Evolutionary conservation across 2,797 vertebrate genomes (phyloP), one percentile per base, ranked within the genome.

Genomic region (Parauchenoglanis ngamensis): DNA sequence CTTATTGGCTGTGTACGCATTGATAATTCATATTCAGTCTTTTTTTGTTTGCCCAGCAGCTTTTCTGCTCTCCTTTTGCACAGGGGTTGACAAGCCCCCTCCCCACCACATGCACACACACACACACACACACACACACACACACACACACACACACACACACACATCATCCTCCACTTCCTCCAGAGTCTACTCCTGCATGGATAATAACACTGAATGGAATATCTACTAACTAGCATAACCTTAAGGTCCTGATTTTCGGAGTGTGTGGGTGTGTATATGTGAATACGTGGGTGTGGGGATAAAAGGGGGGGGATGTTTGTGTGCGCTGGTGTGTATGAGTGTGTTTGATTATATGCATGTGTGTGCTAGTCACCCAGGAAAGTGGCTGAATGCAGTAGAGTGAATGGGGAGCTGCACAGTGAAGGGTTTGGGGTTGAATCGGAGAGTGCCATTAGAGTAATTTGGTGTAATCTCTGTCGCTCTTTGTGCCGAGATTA

Each of bases 21-120:
- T 88, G 87, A 88, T 90, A 83, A 88, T 90, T 90, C 87, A 90
- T 88, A 87, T 79, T 86, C 85, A 85, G 57, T 59, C 44, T 82
- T 63, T 80, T 85, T 83, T 68, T 89, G 54, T 88, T 90, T 86
- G 87, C 67, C 81, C 85, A 86, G 81, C 87, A 84, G 87, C 67
- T 84, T 89, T 87, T 25, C 84, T 79, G 57, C 56, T 83, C 82
- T 85, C 88, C 28, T 40, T 84, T 83, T 73, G 23, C 46, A 84
- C 59, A 68, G 61, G 63, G 80, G 46, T 78, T 63, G 65, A 85
- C 85, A 85, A 86, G 78, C 56, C 79, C 77, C 77, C 87, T 63
- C 85, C 76, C 67, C 68, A 40, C 21, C 75, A 44, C 54, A 40
- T 72, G 52, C 77, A 79, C 76, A 79, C 28, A 79, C 54, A 79